Conservation (phyloP, 2,797 vertebrate genomes). For the Hirundo rustica region DNA sequence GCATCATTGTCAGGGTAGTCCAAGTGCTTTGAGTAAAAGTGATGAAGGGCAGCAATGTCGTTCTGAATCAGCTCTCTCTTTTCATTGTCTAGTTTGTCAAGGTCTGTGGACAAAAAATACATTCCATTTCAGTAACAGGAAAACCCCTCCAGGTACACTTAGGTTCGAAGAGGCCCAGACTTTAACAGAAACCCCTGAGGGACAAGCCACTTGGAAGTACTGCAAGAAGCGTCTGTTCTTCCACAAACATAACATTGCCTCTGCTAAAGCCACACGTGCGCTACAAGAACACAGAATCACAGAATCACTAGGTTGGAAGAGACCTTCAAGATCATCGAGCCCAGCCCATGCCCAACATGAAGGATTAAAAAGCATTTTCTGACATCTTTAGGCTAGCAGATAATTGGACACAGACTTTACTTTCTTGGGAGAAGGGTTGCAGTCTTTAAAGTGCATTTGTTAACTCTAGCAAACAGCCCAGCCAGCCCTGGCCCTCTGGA, state of each 20-base stretch:
- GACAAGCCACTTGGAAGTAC: not conserved
- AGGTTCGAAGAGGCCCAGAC: not conserved
- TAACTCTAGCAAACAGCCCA: not conserved
- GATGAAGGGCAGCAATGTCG: conserved; percentile 88
- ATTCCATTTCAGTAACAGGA: conserved; percentile 53
- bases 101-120: conserved; percentile 78
- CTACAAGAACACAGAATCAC: not conserved
- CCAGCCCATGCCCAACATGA: not conserved
- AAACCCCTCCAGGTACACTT: not conserved
- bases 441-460: not conserved
- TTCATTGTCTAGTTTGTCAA: conserved; percentile 91
- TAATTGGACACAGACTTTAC: not conserved
- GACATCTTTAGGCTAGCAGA: not conserved
- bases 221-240: not conserved
- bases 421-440: not conserved
- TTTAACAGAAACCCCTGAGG: not conserved
- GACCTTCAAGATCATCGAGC: not conserved
- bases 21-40: conserved; percentile 93
- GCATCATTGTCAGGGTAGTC: conserved; percentile 84
- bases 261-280: not conserved
- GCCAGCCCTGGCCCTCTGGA: not conserved
- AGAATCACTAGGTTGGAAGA: not conserved
- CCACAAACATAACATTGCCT: rapidly evolving
- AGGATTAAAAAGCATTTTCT: conserved; percentile 6
- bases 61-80: conserved; percentile 85